Conservation (phyloP, 2,113 vertebrate species). For the Lutjanus erythropterus region DNA sequence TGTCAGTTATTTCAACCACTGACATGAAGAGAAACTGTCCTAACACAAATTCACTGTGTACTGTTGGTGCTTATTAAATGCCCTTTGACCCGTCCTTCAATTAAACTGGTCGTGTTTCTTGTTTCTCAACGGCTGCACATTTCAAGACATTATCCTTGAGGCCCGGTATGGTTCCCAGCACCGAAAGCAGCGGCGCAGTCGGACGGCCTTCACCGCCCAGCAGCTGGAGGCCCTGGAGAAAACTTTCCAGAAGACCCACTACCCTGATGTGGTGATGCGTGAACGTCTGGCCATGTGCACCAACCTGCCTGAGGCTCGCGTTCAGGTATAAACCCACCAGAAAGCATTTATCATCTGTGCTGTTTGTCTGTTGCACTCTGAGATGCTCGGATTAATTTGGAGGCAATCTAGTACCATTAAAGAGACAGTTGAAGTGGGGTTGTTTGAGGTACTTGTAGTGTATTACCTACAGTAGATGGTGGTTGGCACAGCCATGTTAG, state of each 20-base stretch:
- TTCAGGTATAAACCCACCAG: constrained; percentile 87
- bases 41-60: not conserved
- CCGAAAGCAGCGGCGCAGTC: constrained; percentile 97
- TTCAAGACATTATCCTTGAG: constrained; percentile 99
- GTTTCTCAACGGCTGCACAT: constrained; percentile 97
- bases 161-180: constrained; percentile 99
- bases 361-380: not conserved
- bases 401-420: no score
- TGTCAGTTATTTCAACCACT: no score
- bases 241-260: constrained; percentile 99
- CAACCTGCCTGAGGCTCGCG: constrained; percentile 97
- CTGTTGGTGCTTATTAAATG: not conserved
- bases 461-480: no score
- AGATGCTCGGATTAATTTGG: not conserved
- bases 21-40: no score
- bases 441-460: no score
- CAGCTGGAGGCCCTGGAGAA: constrained; percentile 99
- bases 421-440: no score
- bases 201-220: constrained; percentile 97
- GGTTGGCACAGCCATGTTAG: no score
- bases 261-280: constrained; percentile 98
- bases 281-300: constrained; percentile 99
- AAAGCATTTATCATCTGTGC: not conserved
- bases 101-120: constrained; percentile 93
- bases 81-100: constrained; percentile 77